Percentiles rank a stretch among this genome's conserved stretches.
phyloP scores from a whole-genome alignment of 92 coral and sea anemone genomes.

The Galaxea fascicularis region DNA sequence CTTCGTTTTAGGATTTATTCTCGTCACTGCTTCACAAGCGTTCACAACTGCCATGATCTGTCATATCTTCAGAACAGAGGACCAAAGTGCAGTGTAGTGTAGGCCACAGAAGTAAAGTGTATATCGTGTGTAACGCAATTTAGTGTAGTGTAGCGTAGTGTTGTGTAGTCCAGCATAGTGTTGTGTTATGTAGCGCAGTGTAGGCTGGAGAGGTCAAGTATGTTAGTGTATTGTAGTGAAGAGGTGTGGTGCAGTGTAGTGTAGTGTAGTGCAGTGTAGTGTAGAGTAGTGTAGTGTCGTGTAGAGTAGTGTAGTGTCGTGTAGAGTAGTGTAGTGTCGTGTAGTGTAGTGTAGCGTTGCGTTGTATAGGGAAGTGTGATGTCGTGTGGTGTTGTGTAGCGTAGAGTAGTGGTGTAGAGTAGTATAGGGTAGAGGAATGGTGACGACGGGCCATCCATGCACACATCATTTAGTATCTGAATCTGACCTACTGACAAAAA shows the following conservation, averaged over 20 bases:
- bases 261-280: not conserved
- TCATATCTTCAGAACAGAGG: too few relatives aligned
- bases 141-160: not conserved
- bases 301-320: not conserved
- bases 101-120: constrained; percentile 27
- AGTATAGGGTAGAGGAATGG: not conserved
- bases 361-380: not conserved
- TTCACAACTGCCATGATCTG: too few relatives aligned
- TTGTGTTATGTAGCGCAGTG: not conserved
- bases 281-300: not conserved
- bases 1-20: too few relatives aligned
- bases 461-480: too few relatives aligned
- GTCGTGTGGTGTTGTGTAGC: not conserved
- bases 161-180: not conserved
- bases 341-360: not conserved
- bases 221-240: not conserved
- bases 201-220: not conserved
- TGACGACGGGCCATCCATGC: too few relatives aligned
- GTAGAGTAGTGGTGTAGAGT: not conserved
- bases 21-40: too few relatives aligned
- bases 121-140: not conserved
- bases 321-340: not conserved
- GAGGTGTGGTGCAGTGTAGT: not conserved
- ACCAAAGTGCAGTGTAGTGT: constrained; percentile 46
- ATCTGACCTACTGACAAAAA: too few relatives aligned